Evolutionary conservation across 2,113 vertebrate species (phyloP).

Genomic region (Strix aluco): DNA sequence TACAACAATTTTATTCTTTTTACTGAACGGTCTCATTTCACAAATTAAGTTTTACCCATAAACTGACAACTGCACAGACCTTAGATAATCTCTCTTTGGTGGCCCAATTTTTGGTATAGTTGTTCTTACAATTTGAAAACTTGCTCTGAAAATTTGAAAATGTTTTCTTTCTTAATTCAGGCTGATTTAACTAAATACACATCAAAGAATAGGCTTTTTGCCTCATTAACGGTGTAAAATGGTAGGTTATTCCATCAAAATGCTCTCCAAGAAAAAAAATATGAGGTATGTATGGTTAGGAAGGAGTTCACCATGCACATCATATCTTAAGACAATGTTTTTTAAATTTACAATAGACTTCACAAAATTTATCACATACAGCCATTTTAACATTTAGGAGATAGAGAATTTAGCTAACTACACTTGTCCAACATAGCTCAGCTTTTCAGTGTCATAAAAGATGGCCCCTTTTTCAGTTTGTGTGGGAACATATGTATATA

Average conservation of each 20-base stretch:
- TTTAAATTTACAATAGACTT: not conserved
- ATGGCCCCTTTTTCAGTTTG: not conserved
- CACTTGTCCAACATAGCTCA: not conserved
- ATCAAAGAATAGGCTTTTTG: not conserved
- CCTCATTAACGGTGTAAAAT: not conserved
- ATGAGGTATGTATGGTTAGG: not conserved
- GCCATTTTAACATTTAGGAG: not conserved
- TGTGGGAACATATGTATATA: not conserved
- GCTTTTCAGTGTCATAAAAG: not conserved
- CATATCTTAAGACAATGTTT: accelerated
- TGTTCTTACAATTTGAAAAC: not conserved
- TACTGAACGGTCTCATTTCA: not conserved
- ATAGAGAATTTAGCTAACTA: not conserved
- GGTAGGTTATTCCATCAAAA: not conserved
- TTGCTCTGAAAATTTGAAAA: too few species aligned
- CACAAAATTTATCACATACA: not conserved
- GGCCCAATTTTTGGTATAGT: not conserved
- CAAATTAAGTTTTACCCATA: not conserved
- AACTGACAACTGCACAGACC: not conserved
- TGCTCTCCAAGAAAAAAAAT: not conserved
- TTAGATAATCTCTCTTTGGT: not conserved
- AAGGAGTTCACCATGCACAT: not conserved
- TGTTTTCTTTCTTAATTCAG: not conserved
- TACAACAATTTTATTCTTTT: not conserved
- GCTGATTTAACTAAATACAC: not conserved